Conservation (phyloP, 2,797 vertebrate species). For the Mormyrus proboscirostris region DNA sequence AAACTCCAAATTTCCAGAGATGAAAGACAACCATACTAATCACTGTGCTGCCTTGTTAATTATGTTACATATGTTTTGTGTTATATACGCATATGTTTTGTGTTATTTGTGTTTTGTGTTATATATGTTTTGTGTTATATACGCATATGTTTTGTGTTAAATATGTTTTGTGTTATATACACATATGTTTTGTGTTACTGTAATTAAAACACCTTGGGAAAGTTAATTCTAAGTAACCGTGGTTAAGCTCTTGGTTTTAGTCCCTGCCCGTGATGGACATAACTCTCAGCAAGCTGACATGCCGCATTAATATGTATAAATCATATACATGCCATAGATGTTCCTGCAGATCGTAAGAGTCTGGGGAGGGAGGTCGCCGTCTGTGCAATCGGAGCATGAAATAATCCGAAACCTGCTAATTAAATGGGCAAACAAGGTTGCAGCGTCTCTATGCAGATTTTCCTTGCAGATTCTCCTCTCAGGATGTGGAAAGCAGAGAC, state of each 20-base stretch:
- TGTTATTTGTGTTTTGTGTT: not conserved
- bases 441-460: not conserved
- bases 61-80: not conserved
- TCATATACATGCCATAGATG: not conserved
- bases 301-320: not conserved
- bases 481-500: not conserved
- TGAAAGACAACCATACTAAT: not conserved
- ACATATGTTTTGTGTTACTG: not conserved
- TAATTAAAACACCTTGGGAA: not conserved
- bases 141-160: not conserved
- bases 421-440: not conserved
- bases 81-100: not conserved
- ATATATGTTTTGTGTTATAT: not conserved
- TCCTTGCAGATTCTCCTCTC: not conserved
- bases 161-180: not conserved
- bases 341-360: not conserved
- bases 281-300: not conserved
- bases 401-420: not conserved
- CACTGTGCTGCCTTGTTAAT: not conserved
- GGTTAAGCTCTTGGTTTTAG: not conserved
- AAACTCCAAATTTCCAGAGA: not conserved
- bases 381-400: not conserved
- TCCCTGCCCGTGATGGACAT: not conserved
- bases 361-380: not conserved
- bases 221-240: not conserved